Percentiles rank a stretch among this genome's conserved stretches.
These are phyloP conservation scores for Tetragonula clypearis DNA, from an alignment of 1,140 invertebrate genomes.

Conservation along the genomic window DNA sequence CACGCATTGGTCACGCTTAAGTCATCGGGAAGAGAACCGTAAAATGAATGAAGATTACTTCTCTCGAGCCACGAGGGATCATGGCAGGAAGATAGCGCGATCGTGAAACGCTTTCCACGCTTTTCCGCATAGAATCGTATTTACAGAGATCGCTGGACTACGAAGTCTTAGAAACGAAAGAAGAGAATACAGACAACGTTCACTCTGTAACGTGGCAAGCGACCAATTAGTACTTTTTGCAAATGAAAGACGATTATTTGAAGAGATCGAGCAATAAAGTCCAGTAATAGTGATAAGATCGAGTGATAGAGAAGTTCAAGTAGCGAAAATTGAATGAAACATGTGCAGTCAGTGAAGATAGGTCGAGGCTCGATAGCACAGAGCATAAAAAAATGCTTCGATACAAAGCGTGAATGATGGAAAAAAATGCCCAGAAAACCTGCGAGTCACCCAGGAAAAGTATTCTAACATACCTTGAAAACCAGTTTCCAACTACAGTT, in stretches of 20 bases:
- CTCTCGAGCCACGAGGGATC: slow-evolving; percentile 9
- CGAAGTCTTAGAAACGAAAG: neutral
- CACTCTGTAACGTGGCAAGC: neutral
- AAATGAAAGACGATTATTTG: slow-evolving; percentile 48
- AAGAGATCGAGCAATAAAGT: slow-evolving; percentile 27
- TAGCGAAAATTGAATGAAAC: slow-evolving; percentile 43
- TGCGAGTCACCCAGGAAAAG: slow-evolving; percentile 52
- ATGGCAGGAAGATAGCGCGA: neutral
- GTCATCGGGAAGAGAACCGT: slow-evolving; percentile 48
- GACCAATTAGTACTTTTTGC: slow-evolving; percentile 39
- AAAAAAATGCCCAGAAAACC: slow-evolving; percentile 58
- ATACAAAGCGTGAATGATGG: slow-evolving; percentile 67
- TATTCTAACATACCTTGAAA: slow-evolving; percentile 14
- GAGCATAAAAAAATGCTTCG: slow-evolving; percentile 68
- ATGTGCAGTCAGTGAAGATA: slow-evolving; percentile 67
- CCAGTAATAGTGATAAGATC: slow-evolving; percentile 24
- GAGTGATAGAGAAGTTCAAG: slow-evolving; percentile 11
- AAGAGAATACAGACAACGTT: neutral
- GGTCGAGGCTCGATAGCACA: slow-evolving; percentile 77
- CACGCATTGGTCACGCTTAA: slow-evolving; percentile 39
- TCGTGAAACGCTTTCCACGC: neutral
- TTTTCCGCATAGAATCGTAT: slow-evolving; percentile 25
- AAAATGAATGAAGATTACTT: slow-evolving; percentile 56
- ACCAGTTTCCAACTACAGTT: slow-evolving; percentile 32
- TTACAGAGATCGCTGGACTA: slow-evolving; percentile 34